Percentiles rank a stretch among this genome's conserved stretches.
phyloP scores from a whole-genome alignment of 2,888 invertebrate genomes.

The Ectemnius lituratus region DNA sequence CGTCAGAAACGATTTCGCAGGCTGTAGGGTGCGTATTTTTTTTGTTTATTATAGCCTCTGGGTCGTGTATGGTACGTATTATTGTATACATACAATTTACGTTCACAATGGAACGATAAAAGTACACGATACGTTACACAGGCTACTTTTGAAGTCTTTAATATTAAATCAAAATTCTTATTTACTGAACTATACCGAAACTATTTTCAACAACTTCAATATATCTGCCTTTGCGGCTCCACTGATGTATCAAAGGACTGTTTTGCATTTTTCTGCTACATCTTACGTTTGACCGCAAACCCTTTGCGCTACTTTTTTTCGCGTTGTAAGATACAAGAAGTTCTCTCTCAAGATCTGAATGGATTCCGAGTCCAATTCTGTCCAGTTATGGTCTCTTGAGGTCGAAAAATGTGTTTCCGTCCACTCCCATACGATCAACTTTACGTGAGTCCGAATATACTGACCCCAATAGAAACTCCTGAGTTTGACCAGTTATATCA shows the following conservation, averaged over 20 bases:
- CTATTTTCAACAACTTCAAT: too few species aligned
- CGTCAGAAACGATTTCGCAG: constrained; percentile 58
- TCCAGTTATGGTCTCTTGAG: constrained; percentile 47
- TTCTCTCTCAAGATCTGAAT: constrained; percentile 34
- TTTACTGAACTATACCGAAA: too few species aligned
- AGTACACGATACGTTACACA: constrained; percentile 67
- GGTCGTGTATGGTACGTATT: too few species aligned
- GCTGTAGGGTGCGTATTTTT: constrained; percentile 32
- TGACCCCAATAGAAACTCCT: constrained; percentile 27
- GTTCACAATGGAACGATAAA: constrained; percentile 64
- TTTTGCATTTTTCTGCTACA: too few species aligned
- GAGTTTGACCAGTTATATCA: constrained; percentile 9
- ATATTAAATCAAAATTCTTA: too few species aligned
- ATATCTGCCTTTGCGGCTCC: too few species aligned
- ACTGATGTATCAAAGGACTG: too few species aligned
- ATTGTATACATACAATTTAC: constrained; percentile 16
- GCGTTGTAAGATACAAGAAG: constrained; percentile 1
- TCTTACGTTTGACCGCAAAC: too few species aligned
- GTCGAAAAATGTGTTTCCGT: constrained; percentile 30
- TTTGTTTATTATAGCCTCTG: too few species aligned
- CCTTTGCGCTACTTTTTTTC: background rate
- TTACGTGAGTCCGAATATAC: constrained; percentile 31
- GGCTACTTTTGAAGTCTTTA: too few species aligned
- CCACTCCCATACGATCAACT: constrained; percentile 26
- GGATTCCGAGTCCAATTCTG: constrained; percentile 47